Percentiles rank a stretch among this genome's conserved stretches.
Conservation (phyloP, 92 coral and sea anemone genomes). For the Phenganax subtilis region DNA sequence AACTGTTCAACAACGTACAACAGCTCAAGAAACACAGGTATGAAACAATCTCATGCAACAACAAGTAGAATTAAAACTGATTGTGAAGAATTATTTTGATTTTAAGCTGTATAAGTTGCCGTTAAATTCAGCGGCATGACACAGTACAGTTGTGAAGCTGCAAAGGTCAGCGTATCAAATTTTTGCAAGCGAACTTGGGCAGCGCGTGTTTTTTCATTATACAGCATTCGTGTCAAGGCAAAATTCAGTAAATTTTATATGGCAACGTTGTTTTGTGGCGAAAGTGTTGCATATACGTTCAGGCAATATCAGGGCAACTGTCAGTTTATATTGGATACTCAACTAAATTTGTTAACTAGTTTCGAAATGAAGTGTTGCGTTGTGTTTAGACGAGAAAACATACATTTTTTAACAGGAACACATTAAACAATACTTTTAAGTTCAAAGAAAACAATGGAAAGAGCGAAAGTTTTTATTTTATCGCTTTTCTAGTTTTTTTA, state of each 20-base stretch:
- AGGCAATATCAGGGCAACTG: conserved; percentile 1
- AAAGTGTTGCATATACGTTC: neutral
- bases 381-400: neutral
- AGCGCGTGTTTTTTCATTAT: neutral
- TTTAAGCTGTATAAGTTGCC: too few species aligned
- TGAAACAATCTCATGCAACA: too few species aligned
- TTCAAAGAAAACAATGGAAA: neutral
- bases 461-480: neutral
- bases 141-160: too few species aligned
- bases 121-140: too few species aligned
- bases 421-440: neutral
- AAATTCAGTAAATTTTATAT: neutral
- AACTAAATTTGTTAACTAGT: neutral
- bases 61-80: too few species aligned
- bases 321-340: conserved; percentile 1
- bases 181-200: neutral
- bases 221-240: too few species aligned
- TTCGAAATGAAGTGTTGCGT: neutral
- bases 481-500: neutral
- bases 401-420: neutral
- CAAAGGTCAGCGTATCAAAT: neutral
- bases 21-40: too few species aligned
- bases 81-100: too few species aligned
- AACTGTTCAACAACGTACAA: too few species aligned
- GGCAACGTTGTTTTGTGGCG: neutral